These are phyloP conservation scores for Hypotaenidia okinawae DNA, from an alignment of 2,797 vertebrate species.

Conservation along the genomic window DNA sequence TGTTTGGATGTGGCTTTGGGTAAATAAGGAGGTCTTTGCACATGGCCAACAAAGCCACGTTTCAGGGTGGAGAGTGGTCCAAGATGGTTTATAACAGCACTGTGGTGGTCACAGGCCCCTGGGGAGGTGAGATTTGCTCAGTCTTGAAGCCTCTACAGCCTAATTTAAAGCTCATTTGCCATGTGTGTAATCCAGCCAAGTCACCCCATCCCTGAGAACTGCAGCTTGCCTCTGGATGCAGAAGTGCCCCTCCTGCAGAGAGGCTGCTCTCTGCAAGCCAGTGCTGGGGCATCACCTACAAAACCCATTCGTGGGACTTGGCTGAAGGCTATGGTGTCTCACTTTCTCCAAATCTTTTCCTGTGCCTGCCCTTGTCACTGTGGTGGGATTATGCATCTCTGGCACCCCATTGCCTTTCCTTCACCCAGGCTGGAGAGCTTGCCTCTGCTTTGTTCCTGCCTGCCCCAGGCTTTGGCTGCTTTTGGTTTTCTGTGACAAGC, in stretches of 20 bases:
- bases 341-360: neutral
- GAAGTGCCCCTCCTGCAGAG: neutral
- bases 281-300: neutral
- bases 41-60: neutral
- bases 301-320: neutral
- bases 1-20: neutral
- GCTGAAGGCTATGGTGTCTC: neutral
- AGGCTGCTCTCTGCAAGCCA: rapidly evolving
- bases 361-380: neutral
- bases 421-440: neutral
- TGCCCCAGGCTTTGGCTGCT: neutral
- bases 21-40: neutral
- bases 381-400: neutral
- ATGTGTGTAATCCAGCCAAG: neutral
- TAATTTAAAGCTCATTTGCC: neutral
- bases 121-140: neutral
- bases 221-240: neutral
- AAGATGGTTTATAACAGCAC: neutral
- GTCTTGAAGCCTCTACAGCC: neutral
- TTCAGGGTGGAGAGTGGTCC: neutral
- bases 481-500: neutral
- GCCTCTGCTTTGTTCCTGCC: neutral
- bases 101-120: neutral
- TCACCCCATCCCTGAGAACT: neutral
- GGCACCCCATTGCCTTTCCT: neutral